A percentile compares a stretch with the other conserved stretches of the same genome.
Conservation (phyloP, 2,113 vertebrate species). For the Chascanopsetta lugubris region DNA sequence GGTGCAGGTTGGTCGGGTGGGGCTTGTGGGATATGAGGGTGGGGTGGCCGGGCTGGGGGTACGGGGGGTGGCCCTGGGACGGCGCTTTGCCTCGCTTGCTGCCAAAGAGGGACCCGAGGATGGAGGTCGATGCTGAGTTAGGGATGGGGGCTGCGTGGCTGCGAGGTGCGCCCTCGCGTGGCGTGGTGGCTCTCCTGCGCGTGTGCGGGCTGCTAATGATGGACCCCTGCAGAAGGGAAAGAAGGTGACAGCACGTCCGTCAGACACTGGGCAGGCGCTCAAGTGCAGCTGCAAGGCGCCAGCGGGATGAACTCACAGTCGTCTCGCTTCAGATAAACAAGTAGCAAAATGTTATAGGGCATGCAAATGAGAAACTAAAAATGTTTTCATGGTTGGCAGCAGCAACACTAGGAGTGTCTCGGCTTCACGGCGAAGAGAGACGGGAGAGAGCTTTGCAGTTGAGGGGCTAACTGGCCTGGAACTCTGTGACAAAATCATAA, state of each 20-base stretch:
- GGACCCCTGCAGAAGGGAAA: slow-evolving; percentile 89
- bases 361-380: slow-evolving; percentile 79
- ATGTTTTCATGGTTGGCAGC: slow-evolving; percentile 68
- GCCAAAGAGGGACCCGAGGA: slow-evolving; percentile 94
- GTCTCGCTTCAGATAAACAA: slow-evolving; percentile 66
- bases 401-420: slow-evolving; percentile 52
- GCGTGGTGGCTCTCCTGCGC: slow-evolving; percentile 89
- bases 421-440: slow-evolving; percentile 45
- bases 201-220: slow-evolving; percentile 98
- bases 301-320: slow-evolving; percentile 42
- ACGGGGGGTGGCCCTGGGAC: slow-evolving; percentile 82
- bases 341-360: slow-evolving; percentile 76
- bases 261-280: slow-evolving; percentile 28
- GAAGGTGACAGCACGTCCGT: slow-evolving; percentile 56
- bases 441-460: slow-evolving; percentile 38
- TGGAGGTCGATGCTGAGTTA: slow-evolving; percentile 83
- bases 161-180: slow-evolving; percentile 88
- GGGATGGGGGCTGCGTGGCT: slow-evolving; percentile 78
- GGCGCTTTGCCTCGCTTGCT: slow-evolving; percentile 89
- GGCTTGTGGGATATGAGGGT: slow-evolving; percentile 84
- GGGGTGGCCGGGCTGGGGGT: slow-evolving; percentile 75
- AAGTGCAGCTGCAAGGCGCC: slow-evolving; percentile 27
- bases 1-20: slow-evolving; percentile 84
- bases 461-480: slow-evolving; percentile 27
- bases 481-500: slow-evolving; percentile 45